Evolutionary conservation across 2,888 invertebrate genomes (phyloP).

Genomic region (Hartigia nigra): DNA sequence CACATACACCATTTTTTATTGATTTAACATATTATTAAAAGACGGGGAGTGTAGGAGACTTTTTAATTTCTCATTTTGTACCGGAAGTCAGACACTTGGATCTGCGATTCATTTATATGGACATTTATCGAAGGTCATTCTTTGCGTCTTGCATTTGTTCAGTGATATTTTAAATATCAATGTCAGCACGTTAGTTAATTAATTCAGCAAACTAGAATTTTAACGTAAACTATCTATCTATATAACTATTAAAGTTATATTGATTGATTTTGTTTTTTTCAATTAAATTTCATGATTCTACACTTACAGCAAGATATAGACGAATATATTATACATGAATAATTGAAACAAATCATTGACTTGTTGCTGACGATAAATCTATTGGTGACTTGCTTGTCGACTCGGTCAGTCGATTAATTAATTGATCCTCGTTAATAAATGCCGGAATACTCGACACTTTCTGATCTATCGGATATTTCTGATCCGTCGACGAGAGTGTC

Average conservation of each 20-base stretch:
- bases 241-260: too few relatives aligned
- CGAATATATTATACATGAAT: not conserved
- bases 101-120: too few relatives aligned
- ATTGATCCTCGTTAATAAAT: not conserved
- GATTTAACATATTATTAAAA: not conserved
- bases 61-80: not conserved
- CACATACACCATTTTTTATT: not conserved
- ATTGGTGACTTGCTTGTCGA: not conserved
- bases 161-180: too few relatives aligned
- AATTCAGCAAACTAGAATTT: not conserved
- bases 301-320: not conserved
- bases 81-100: not conserved
- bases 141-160: too few relatives aligned
- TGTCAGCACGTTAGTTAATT: too few relatives aligned
- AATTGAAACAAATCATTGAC: not conserved
- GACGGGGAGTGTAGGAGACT: not conserved
- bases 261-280: not conserved
- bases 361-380: not conserved
- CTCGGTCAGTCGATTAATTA: not conserved
- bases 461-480: slow-evolving; percentile 19
- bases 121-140: too few relatives aligned
- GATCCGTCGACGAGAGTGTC: slow-evolving; percentile 19
- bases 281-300: not conserved
- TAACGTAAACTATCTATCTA: too few relatives aligned
- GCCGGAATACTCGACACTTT: slow-evolving; percentile 8